Conservation (phyloP, 2,797 vertebrate species). For the Premnoplex brunnescens region DNA sequence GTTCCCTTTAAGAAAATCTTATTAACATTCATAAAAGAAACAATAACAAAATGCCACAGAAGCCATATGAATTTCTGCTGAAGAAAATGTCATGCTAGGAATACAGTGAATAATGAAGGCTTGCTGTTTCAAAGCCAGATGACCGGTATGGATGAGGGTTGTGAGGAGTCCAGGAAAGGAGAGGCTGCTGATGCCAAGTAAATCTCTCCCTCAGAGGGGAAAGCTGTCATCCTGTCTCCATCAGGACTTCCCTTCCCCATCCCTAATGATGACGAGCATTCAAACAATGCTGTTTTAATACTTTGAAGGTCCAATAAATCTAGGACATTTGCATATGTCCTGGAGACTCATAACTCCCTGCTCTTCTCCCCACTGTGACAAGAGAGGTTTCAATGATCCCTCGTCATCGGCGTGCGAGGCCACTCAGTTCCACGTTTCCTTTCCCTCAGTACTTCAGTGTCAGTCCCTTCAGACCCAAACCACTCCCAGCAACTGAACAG, state of each 20-base stretch:
- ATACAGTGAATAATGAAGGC: neutral
- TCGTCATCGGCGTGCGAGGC: accelerated
- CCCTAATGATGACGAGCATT: neutral
- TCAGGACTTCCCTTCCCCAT: neutral
- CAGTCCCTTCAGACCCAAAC: neutral
- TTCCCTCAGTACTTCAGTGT: neutral
- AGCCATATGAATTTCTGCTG: neutral
- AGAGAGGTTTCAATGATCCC: neutral
- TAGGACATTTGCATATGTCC: neutral
- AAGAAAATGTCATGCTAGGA: neutral
- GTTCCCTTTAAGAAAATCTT: neutral
- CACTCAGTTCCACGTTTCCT: accelerated
- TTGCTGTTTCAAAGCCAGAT: neutral
- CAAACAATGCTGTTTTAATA: neutral
- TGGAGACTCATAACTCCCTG: neutral
- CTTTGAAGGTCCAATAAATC: neutral
- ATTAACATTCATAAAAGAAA: neutral
- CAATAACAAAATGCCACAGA: neutral
- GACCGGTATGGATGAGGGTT: neutral
- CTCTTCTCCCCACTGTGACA: neutral
- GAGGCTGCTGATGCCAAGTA: neutral
- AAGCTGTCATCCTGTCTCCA: neutral
- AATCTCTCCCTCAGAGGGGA: neutral
- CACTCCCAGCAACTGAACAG: neutral
- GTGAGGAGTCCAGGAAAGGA: neutral